Percentiles rank a stretch among this genome's conserved stretches.
Conservation (phyloP, 2,797 vertebrate genomes). For the Sphenodon punctatus region DNA sequence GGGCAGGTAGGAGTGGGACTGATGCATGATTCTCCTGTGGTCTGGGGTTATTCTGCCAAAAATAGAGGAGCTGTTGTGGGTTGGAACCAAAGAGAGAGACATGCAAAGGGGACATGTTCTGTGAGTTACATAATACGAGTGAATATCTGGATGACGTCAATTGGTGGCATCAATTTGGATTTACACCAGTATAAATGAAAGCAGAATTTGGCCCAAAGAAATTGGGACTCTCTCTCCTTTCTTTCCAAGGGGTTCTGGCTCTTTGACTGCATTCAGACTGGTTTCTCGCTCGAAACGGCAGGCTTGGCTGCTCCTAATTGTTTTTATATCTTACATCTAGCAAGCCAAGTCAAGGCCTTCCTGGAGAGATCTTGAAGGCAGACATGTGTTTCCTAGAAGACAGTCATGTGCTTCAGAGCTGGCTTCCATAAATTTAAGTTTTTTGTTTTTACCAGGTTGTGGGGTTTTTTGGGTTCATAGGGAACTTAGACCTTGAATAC, state of each 20-base stretch:
- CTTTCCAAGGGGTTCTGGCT: background rate
- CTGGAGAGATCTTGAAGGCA: slow-evolving; percentile 46
- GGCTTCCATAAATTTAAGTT: slow-evolving; percentile 37
- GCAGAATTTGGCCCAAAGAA: background rate
- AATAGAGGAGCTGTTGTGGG: background rate
- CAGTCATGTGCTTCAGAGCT: slow-evolving; percentile 39
- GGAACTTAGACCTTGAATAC: slow-evolving; percentile 62
- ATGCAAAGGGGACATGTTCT: rapidly evolving
- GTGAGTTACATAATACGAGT: background rate
- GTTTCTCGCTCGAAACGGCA: background rate
- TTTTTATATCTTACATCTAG: slow-evolving; percentile 58
- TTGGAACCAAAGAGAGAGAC: background rate
- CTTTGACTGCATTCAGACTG: background rate
- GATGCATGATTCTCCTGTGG: rapidly evolving
- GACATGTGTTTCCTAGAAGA: slow-evolving; percentile 56
- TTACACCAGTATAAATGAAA: background rate
- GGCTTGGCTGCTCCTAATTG: slow-evolving; percentile 46
- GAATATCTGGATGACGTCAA: background rate
- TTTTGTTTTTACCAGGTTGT: no score
- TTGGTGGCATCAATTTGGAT: background rate
- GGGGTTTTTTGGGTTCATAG: slow-evolving; percentile 58
- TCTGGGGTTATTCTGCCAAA: background rate
- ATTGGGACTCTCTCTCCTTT: background rate
- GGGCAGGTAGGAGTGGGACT: background rate
- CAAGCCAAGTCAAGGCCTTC: slow-evolving; percentile 66